Evolutionary conservation across 2,888 invertebrate genomes (phyloP).

Genomic region (Altica lythri): DNA sequence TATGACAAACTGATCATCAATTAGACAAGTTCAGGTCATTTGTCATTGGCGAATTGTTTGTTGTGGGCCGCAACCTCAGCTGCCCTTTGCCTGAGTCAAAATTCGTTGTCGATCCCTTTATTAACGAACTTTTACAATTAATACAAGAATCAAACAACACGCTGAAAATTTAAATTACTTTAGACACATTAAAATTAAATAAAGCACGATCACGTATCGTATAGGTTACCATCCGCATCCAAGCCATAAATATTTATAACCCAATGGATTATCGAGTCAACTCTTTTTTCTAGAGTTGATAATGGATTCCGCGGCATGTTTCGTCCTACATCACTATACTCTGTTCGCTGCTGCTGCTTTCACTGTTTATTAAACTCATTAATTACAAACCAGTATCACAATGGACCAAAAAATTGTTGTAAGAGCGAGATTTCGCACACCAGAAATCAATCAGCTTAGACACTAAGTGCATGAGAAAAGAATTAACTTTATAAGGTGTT

Average conservation of each 20-base stretch:
- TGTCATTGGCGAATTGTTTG: conserved; percentile 52
- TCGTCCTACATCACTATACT: conserved; percentile 31
- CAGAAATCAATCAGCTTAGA: conserved; percentile 30
- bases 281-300: conserved; percentile 32
- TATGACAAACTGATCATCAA: conserved; percentile 55
- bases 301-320: conserved; percentile 35
- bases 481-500: conserved; percentile 17
- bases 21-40: conserved; percentile 54
- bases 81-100: not conserved
- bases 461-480: conserved; percentile 18
- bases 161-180: too few species aligned
- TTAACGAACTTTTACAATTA: not conserved
- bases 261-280: conserved; percentile 32
- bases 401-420: conserved; percentile 26
- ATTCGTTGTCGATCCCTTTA: conserved; percentile 1
- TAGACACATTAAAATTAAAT: conserved; percentile 3
- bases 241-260: conserved; percentile 27
- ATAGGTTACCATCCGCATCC: too few species aligned
- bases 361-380: conserved; percentile 26
- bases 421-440: conserved; percentile 12
- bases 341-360: conserved; percentile 6
- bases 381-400: conserved; percentile 15
- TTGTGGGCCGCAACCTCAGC: not conserved
- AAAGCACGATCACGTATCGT: conserved; percentile 4
- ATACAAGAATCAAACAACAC: too few species aligned